Percentiles rank a stretch among this genome's conserved stretches.
phyloP scores from a whole-genome alignment of 2,888 invertebrate genomes.

The Pandemis cinnamomeana region DNA sequence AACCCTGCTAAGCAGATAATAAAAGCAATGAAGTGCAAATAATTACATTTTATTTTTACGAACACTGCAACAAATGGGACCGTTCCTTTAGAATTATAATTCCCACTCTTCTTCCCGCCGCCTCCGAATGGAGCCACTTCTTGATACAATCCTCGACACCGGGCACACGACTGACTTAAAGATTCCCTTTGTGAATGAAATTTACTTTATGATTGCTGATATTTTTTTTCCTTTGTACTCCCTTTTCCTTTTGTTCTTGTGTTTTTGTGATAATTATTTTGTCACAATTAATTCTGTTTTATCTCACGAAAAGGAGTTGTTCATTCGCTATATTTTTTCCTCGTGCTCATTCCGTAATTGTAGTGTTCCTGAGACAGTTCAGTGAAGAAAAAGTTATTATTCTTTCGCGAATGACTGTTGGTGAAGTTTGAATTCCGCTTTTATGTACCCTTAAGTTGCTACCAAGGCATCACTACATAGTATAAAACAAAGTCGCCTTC shows the following conservation, averaged over 20 bases:
- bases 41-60: conserved; percentile 39
- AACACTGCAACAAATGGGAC: conserved; percentile 35
- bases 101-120: not conserved
- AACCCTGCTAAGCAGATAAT: conserved; percentile 42
- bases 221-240: conserved; percentile 36
- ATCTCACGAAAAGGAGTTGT: conserved; percentile 20
- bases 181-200: conserved; percentile 22
- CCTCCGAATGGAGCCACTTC: conserved; percentile 19
- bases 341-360: not conserved
- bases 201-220: conserved; percentile 40
- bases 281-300: conserved; percentile 39
- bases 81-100: conserved; percentile 25
- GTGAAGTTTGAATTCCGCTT: too few species aligned
- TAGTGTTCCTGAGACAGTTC: not conserved
- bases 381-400: not conserved
- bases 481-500: too few species aligned
- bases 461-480: too few species aligned
- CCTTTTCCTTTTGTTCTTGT: conserved; percentile 24
- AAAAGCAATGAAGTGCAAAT: conserved; percentile 41
- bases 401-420: not conserved
- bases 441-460: too few species aligned
- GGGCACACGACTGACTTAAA: not conserved
- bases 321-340: not conserved
- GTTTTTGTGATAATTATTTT: conserved; percentile 33
- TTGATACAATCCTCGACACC: not conserved